Conservation (phyloP, 2,113 vertebrate species). For the Caracal caracal region DNA sequence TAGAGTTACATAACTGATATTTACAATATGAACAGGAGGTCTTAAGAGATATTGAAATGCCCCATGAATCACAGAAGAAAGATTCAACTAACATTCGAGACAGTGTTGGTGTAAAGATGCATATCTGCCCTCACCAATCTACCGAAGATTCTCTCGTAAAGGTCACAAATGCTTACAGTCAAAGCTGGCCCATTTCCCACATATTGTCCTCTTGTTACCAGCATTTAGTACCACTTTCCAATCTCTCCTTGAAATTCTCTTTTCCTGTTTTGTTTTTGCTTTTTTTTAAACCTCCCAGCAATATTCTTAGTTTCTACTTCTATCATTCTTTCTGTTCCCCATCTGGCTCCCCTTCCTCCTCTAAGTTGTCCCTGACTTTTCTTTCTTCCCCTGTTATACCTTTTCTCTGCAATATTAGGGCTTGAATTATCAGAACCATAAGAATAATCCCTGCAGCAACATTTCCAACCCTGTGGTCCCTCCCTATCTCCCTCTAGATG, state of each 20-base stretch:
- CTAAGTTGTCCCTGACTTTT: background rate
- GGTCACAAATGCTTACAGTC: slow-evolving; percentile 19
- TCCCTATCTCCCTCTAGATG: background rate
- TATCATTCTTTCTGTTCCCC: background rate
- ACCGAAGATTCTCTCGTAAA: background rate
- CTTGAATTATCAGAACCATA: background rate
- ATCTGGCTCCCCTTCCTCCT: background rate
- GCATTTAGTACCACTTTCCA: background rate
- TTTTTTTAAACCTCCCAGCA: background rate
- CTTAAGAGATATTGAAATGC: slow-evolving; percentile 22
- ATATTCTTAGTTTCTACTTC: background rate
- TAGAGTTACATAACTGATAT: slow-evolving; percentile 37
- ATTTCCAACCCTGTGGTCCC: background rate
- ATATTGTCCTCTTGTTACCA: background rate
- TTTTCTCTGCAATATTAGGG: background rate
- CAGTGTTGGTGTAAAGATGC: background rate
- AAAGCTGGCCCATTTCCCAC: background rate
- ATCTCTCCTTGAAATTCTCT: background rate
- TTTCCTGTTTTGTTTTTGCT: background rate
- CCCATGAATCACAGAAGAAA: slow-evolving; percentile 31
- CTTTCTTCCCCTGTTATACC: background rate
- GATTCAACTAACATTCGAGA: slow-evolving; percentile 59
- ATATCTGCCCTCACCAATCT: slow-evolving; percentile 8
- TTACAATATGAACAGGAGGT: slow-evolving; percentile 48
- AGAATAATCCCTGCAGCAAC: background rate